These are phyloP conservation scores for Scaptomyza flava DNA, from an alignment of 2,888 invertebrate genomes.

Conservation along the genomic window DNA sequence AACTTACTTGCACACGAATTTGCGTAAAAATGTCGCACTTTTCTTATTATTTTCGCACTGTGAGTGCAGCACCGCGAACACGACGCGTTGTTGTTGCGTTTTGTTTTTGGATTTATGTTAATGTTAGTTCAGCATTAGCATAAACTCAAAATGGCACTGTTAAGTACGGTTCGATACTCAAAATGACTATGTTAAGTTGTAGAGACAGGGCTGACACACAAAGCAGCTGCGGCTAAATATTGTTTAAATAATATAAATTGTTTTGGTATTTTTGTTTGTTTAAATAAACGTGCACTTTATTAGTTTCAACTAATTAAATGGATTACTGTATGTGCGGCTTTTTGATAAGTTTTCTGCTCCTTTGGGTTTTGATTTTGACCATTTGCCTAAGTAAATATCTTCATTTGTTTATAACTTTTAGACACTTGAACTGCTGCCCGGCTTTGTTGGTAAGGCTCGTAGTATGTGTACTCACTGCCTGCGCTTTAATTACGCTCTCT, in stretches of 20 bases:
- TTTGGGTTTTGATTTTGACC: constrained; percentile 7
- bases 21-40: constrained; percentile 31
- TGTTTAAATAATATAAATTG: constrained; percentile 36
- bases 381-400: constrained; percentile 7
- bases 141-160: constrained; percentile 43
- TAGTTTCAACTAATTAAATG: background rate
- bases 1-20: constrained; percentile 29
- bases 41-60: constrained; percentile 31
- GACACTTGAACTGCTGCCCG: background rate
- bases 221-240: constrained; percentile 46
- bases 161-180: constrained; percentile 4
- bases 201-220: constrained; percentile 12
- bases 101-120: constrained; percentile 39
- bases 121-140: constrained; percentile 34
- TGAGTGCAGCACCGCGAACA: constrained; percentile 46
- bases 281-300: background rate
- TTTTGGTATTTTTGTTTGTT: background rate
- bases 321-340: constrained; percentile 51
- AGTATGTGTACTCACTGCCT: background rate
- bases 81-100: constrained; percentile 49
- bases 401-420: constrained; percentile 29
- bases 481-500: constrained; percentile 32
- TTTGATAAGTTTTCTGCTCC: constrained; percentile 23
- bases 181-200: constrained; percentile 27
- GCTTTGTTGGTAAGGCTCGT: constrained; percentile 11